Percentiles rank a stretch among this genome's conserved stretches.
Evolutionary conservation across 2,113 vertebrate species (phyloP).

Genomic region (Camelus dromedarius): DNA sequence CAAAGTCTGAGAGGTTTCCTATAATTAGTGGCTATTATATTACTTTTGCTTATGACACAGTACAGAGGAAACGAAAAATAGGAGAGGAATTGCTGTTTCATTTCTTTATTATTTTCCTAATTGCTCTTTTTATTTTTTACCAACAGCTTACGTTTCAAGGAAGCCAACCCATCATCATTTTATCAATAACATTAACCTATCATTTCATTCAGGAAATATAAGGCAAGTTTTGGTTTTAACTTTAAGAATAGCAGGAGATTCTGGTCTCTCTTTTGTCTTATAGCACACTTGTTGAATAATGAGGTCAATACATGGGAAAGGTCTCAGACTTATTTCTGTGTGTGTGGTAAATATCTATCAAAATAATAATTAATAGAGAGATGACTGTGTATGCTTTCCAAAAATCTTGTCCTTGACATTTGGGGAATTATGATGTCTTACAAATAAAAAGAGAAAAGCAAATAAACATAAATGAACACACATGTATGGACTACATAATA

Average conservation of each 20-base stretch:
- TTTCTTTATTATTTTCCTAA: constrained; percentile 64
- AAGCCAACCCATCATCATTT: constrained; percentile 48
- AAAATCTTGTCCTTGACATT: background rate
- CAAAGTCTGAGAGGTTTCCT: constrained; percentile 72
- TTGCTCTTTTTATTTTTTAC: constrained; percentile 28
- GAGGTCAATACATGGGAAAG: constrained; percentile 41
- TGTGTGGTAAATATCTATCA: background rate
- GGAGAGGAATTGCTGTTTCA: constrained; percentile 54
- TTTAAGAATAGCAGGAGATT: background rate
- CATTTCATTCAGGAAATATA: constrained; percentile 65
- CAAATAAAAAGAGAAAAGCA: background rate
- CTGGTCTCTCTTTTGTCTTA: background rate
- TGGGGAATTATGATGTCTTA: background rate
- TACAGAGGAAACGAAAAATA: constrained; percentile 30
- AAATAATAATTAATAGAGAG: constrained; percentile 10
- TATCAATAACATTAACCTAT: constrained; percentile 68
- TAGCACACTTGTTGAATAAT: background rate
- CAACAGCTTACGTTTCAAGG: constrained; percentile 53
- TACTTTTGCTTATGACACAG: constrained; percentile 62
- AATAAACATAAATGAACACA: background rate
- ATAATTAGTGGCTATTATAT: constrained; percentile 70
- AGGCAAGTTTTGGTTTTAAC: background rate
- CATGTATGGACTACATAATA: background rate
- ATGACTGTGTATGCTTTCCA: background rate
- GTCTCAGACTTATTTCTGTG: constrained; percentile 21